These are phyloP conservation scores for Indicator maculatus DNA, from an alignment of 2,113 vertebrate species.

Conservation along the genomic window DNA sequence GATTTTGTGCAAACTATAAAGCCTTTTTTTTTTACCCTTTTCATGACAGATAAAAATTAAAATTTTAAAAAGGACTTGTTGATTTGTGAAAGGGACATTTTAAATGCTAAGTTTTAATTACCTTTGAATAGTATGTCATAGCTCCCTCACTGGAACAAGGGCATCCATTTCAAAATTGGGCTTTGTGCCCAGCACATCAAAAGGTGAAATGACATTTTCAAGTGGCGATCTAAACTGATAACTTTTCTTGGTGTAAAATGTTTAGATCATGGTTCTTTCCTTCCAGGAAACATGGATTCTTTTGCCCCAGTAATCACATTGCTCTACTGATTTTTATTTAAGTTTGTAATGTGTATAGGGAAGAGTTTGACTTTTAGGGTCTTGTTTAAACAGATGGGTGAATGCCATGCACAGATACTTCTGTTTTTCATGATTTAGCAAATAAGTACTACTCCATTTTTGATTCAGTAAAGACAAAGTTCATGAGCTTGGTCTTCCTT, in stretches of 20 bases:
- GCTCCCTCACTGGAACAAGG: neutral
- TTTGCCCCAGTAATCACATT: neutral
- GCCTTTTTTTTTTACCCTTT: neutral
- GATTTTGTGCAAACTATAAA: neutral
- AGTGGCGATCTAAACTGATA: neutral
- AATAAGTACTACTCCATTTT: neutral
- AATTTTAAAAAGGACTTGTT: neutral
- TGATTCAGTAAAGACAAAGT: neutral
- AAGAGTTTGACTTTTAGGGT: neutral
- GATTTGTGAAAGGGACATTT: neutral
- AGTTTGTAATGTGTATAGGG: fast-evolving
- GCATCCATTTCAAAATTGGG: neutral
- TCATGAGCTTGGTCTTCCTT: neutral
- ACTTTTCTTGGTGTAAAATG: neutral
- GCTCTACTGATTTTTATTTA: neutral
- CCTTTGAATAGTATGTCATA: neutral
- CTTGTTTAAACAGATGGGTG: neutral
- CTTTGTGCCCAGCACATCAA: neutral
- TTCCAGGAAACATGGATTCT: neutral
- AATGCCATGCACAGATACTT: neutral
- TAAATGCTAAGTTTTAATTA: neutral
- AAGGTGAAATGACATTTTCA: neutral
- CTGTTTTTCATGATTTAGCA: fast-evolving
- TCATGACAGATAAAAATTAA: neutral
- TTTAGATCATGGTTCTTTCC: neutral